These are phyloP conservation scores for Otis tarda DNA, from an alignment of 2,113 vertebrate genomes.

Conservation along the genomic window DNA sequence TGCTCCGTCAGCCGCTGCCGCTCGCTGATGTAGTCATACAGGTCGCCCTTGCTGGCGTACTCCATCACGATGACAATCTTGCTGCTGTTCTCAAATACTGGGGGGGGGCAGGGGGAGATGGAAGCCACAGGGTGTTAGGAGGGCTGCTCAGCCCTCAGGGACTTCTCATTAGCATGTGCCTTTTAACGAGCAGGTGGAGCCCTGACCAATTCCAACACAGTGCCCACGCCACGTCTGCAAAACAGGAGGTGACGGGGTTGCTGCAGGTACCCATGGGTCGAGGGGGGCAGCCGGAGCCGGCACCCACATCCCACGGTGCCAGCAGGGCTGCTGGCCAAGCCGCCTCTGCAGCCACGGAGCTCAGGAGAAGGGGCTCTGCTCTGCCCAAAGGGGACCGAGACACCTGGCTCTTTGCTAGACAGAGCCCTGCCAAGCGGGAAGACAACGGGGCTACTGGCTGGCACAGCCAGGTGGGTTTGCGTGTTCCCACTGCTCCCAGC, in stretches of 20 bases:
- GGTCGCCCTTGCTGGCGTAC: conserved; percentile 90
- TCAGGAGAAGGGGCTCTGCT: neutral
- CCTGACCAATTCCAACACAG: fast-evolving
- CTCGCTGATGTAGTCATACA: conserved; percentile 93
- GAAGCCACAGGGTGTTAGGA: neutral
- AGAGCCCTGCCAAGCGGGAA: neutral
- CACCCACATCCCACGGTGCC: neutral
- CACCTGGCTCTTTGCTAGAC: fast-evolving
- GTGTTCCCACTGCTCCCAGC: neutral
- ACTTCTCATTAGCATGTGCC: fast-evolving
- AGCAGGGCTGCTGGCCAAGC: neutral
- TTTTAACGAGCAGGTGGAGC: fast-evolving
- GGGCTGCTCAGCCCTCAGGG: fast-evolving
- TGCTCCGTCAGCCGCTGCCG: conserved; percentile 81
- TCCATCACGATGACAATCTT: conserved; percentile 99
- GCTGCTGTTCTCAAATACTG: conserved; percentile 97
- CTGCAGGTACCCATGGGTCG: neutral
- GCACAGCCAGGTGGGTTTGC: fast-evolving
- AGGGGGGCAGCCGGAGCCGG: neutral
- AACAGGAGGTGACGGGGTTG: fast-evolving
- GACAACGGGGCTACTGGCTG: fast-evolving
- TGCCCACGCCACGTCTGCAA: fast-evolving
- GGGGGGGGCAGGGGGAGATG: fast-evolving
- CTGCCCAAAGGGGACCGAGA: neutral
- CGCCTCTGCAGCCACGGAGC: neutral